Evolutionary conservation across 2,113 vertebrate genomes (phyloP), one percentile per base, ranked within the genome.

Genomic region (Halichoerus grypus): DNA sequence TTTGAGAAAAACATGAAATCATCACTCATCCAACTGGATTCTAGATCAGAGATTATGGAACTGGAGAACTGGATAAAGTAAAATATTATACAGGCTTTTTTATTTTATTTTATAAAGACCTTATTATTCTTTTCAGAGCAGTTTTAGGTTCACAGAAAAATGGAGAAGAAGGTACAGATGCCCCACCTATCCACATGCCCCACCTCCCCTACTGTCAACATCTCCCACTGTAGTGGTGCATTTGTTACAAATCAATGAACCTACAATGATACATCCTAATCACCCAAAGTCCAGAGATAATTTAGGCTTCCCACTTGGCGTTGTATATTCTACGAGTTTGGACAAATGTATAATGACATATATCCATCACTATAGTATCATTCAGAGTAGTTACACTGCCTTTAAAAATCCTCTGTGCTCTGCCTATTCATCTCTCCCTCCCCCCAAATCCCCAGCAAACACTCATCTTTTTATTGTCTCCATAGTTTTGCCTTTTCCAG

Each of bases 151-250:
- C 55, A 61, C 55, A 61, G 55, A 42, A 76, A 14, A 89, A 24
- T n/a, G 59, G 65, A 88, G 22, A 33, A 39, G 36, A 76, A 59
- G 87, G 71, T 24, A 59, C 24, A 61, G 39, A 55, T 72, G 3
- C 19, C 7, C 7, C 49, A 4, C 4, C n/a, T 4, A 51, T 4
- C 5, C 33, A 26, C 24, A 11, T 4, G 19, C n/a, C 7, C 28
- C 7, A 7, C 53, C 36, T 59, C 36, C 69, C 36, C 51, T 11
- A n/a, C 3, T 22, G 8, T 46, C 71, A 46, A 46, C 53, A n/a
- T 67, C 46, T 65, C 22, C 19, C 83, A 24, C 31, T 18, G 14
- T 33, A 67, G 28, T 85, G 63, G 13, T 24, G n/a, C 31, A 14
- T 49, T n/a, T 77, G 74, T 49, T 77, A 49, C 14, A 49, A 49